Evolutionary conservation across 2,113 vertebrate genomes (phyloP).

Genomic region (Myotis yumanensis): DNA sequence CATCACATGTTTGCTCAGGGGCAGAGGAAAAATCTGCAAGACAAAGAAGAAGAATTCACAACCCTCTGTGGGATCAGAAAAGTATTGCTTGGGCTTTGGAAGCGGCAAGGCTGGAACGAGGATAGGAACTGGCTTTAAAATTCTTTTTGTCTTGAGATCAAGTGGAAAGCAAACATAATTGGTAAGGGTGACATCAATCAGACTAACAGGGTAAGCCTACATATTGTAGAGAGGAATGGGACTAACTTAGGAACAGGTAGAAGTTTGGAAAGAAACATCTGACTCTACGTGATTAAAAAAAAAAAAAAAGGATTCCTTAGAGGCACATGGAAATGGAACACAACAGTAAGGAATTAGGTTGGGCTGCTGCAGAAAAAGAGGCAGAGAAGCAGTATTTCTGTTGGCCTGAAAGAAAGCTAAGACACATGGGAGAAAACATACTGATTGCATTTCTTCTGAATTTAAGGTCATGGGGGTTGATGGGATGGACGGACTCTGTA

Average conservation of each 20-base stretch:
- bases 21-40: background rate
- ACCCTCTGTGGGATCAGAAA: background rate
- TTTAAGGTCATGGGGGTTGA: background rate
- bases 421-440: background rate
- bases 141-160: background rate
- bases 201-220: background rate
- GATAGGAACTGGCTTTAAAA: slow-evolving; percentile 14
- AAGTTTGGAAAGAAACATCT: background rate
- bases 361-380: background rate
- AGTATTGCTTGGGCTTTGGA: background rate
- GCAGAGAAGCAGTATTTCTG: background rate
- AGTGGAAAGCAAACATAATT: background rate
- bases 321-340: background rate
- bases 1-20: background rate
- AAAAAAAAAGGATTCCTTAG: background rate
- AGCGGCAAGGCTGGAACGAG: background rate
- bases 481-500: background rate
- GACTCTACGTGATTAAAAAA: background rate
- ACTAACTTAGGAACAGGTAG: background rate
- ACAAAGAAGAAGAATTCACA: background rate
- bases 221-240: background rate
- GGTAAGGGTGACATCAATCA: background rate
- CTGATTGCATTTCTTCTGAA: background rate
- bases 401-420: background rate
- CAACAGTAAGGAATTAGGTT: background rate